Evolutionary conservation across 2,888 invertebrate species (phyloP).

Genomic region (Eurois occulta): DNA sequence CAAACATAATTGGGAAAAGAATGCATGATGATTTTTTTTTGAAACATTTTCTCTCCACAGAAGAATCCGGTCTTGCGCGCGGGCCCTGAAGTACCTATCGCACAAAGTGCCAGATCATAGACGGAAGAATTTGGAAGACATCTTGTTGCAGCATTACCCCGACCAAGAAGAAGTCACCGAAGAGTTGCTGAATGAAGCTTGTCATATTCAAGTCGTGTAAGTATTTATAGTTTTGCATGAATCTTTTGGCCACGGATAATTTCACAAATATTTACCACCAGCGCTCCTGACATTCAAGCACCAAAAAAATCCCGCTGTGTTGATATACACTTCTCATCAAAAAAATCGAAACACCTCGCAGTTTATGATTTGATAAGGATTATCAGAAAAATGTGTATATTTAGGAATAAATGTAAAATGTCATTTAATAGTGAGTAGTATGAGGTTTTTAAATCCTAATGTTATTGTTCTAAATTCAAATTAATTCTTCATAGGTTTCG

Average conservation of each 20-base stretch:
- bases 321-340: too few species aligned
- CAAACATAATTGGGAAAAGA: background rate
- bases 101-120: constrained; percentile 88
- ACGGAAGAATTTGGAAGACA: constrained; percentile 83
- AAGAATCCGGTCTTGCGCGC: constrained; percentile 91
- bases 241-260: background rate
- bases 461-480: too few species aligned
- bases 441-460: too few species aligned
- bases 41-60: constrained; percentile 69
- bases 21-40: background rate
- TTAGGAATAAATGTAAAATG: too few species aligned
- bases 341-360: too few species aligned
- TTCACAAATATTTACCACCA: background rate
- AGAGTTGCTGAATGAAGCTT: constrained; percentile 88
- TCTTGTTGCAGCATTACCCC: constrained; percentile 89
- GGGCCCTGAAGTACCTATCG: constrained; percentile 86
- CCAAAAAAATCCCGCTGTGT: too few species aligned
- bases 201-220: constrained; percentile 86
- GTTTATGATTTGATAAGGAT: too few species aligned
- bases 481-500: too few species aligned
- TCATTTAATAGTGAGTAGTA: too few species aligned
- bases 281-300: too few species aligned
- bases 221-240: constrained; percentile 16
- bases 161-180: constrained; percentile 81
- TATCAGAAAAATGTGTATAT: too few species aligned